phyloP scores from a whole-genome alignment of 2,888 invertebrate species.

The Capitulum mitella region DNA sequence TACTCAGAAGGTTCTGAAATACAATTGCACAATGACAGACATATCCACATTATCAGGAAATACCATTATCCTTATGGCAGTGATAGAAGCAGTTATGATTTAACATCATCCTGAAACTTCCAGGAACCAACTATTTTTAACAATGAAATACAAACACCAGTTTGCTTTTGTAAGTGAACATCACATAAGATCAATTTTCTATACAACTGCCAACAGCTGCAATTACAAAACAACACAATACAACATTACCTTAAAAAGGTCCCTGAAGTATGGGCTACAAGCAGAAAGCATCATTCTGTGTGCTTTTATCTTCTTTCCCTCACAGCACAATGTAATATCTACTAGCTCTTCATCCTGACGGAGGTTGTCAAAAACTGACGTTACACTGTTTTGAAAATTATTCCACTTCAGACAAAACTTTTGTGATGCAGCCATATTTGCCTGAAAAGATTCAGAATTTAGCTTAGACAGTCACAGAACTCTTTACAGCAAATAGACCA shows the following conservation, averaged over 20 bases:
- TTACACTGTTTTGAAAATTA: slow-evolving; percentile 3
- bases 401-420: slow-evolving; percentile 17
- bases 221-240: too few relatives aligned
- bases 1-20: background rate
- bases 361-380: slow-evolving; percentile 6
- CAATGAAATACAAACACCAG: too few relatives aligned
- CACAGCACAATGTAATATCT: slow-evolving; percentile 5
- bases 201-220: too few relatives aligned
- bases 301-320: slow-evolving; percentile 4
- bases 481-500: too few relatives aligned
- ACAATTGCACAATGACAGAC: too few relatives aligned
- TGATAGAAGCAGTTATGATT: background rate
- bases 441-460: too few relatives aligned
- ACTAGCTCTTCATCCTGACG: slow-evolving; percentile 8
- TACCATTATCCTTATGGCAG: background rate
- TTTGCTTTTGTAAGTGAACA: too few relatives aligned
- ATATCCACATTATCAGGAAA: too few relatives aligned
- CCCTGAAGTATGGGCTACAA: slow-evolving; percentile 14
- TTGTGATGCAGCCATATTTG: background rate
- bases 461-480: too few relatives aligned
- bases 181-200: too few relatives aligned
- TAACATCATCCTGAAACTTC: too few relatives aligned
- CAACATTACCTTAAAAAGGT: background rate
- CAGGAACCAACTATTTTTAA: too few relatives aligned
- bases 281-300: slow-evolving; percentile 8